phyloP scores from a whole-genome alignment of 1,140 invertebrate genomes.

The Bombus sibiricus region DNA sequence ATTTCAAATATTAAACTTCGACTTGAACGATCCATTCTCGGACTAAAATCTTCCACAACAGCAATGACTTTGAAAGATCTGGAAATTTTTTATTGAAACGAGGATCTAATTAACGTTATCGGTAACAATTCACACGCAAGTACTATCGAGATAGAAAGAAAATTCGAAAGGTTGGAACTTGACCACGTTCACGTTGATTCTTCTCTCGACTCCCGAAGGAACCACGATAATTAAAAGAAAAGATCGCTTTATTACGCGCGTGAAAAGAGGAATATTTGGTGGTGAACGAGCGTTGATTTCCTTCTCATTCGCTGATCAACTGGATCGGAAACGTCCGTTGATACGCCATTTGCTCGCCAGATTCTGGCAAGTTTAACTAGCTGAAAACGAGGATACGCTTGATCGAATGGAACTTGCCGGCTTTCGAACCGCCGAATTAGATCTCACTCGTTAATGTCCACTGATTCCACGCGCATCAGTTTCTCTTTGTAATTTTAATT shows the following conservation, averaged over 20 bases:
- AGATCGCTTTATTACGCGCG: not conserved
- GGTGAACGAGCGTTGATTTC: slow-evolving; percentile 12
- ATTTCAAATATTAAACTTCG: no score
- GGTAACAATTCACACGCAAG: not conserved
- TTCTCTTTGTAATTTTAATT: slow-evolving; percentile 68
- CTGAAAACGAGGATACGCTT: slow-evolving; percentile 61
- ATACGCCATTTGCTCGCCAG: slow-evolving; percentile 5
- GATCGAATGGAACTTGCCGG: slow-evolving; percentile 55
- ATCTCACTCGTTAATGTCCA: slow-evolving; percentile 40
- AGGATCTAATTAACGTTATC: slow-evolving; percentile 2
- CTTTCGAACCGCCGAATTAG: slow-evolving; percentile 46
- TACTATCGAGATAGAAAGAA: not conserved
- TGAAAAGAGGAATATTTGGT: not conserved
- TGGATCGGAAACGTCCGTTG: slow-evolving; percentile 7
- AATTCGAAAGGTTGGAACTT: not conserved
- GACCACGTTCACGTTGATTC: not conserved
- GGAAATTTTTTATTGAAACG: not conserved
- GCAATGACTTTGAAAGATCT: not conserved
- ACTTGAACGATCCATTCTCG: no score
- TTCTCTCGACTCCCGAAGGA: not conserved
- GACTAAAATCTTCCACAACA: no score
- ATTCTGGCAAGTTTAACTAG: slow-evolving; percentile 56
- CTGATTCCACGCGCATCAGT: slow-evolving; percentile 27
- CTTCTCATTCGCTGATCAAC: not conserved
- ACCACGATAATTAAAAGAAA: not conserved